Conservation (phyloP, 2,888 invertebrate genomes). For the Stegana nigrithorax region DNA sequence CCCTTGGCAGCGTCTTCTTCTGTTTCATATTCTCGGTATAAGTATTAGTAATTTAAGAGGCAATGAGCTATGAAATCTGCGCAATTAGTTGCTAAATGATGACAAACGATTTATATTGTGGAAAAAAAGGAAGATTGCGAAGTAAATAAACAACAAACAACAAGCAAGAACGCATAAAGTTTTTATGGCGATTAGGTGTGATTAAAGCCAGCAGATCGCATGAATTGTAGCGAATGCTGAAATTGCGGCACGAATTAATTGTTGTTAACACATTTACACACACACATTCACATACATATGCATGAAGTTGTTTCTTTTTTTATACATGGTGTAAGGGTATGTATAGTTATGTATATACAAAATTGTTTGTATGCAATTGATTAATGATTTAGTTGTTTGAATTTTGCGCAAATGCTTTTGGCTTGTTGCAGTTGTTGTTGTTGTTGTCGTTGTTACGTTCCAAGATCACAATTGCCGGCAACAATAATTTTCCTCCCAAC, state of each 20-base stretch:
- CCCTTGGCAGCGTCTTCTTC: too few relatives aligned
- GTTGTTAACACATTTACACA: background rate
- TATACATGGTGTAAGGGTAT: too few relatives aligned
- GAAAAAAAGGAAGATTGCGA: background rate
- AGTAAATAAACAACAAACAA: too few relatives aligned
- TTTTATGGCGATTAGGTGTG: background rate
- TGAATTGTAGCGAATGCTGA: background rate
- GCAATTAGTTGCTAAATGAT: background rate
- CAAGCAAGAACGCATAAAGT: background rate
- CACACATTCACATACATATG: too few relatives aligned
- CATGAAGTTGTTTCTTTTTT: too few relatives aligned
- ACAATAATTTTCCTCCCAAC: background rate
- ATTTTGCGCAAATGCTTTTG: too few relatives aligned
- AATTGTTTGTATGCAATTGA: too few relatives aligned
- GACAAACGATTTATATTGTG: background rate
- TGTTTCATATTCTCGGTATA: too few relatives aligned
- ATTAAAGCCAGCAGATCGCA: background rate
- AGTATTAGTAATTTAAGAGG: too few relatives aligned
- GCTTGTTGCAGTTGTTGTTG: background rate
- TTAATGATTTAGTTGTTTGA: background rate
- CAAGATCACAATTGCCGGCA: background rate
- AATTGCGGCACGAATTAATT: background rate
- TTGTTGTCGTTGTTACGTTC: background rate
- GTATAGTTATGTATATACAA: too few relatives aligned
- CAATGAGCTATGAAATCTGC: too few relatives aligned